phyloP scores from a whole-genome alignment of 2,113 vertebrate genomes.

The Rhynchopsitta pachyrhyncha region DNA sequence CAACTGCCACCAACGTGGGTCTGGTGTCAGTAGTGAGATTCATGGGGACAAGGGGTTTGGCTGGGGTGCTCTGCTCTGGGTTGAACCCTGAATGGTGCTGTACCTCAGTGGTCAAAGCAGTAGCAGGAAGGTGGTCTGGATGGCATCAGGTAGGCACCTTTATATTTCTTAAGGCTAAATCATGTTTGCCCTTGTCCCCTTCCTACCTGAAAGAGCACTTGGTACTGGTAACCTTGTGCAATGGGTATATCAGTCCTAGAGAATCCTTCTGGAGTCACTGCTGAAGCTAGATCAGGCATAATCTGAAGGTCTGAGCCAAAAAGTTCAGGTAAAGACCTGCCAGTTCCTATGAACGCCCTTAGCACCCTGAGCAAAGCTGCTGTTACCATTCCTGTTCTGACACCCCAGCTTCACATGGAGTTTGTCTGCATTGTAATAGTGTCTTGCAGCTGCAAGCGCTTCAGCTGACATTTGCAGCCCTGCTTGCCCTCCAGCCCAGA shows the following conservation, averaged over 20 bases:
- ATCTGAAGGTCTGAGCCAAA: neutral
- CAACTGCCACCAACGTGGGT: rapidly evolving
- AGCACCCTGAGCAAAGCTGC: neutral
- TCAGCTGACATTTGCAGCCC: neutral
- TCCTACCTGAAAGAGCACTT: neutral
- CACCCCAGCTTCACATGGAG: neutral
- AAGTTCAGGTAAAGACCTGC: neutral
- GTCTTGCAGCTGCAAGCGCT: neutral
- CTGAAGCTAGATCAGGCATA: neutral
- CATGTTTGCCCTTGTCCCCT: neutral
- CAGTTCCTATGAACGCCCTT: neutral
- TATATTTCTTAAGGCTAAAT: neutral
- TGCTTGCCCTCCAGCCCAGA: neutral
- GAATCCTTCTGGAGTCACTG: neutral
- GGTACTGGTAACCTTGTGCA: neutral
- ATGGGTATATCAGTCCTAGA: rapidly evolving
- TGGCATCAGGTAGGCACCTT: neutral
- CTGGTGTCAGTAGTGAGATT: neutral
- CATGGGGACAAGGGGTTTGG: neutral
- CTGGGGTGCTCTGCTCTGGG: neutral
- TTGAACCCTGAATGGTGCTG: rapidly evolving
- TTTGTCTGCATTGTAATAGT: neutral
- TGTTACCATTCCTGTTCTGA: neutral
- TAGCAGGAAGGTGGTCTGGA: neutral
- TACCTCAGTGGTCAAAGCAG: neutral